Evolutionary conservation across 2,797 vertebrate genomes (phyloP), one percentile per base, ranked within the genome.

Genomic region (Furcifer pardalis): DNA sequence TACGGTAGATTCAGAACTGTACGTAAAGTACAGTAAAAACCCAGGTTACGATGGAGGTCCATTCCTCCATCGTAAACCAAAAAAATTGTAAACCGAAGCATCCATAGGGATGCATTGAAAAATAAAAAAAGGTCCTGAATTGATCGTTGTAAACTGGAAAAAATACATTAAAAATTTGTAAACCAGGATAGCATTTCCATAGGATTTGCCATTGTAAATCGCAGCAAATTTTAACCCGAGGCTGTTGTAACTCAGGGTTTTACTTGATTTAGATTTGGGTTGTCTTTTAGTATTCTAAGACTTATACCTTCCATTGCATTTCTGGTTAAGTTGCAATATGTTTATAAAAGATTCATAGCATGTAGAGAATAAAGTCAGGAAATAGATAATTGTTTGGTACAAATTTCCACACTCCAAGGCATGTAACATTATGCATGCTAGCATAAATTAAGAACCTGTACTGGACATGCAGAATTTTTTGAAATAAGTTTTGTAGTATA

Each of bases 301-400:
- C 79, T 37, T 76, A 88, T 35, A 77, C 49, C 52, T 76, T 46
- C 62, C 80, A 72, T 76, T 89, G 13, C 66, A 85, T 71, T 85
- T 68, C 74, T 90, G 89, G 52, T 5, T 62, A 83, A 90, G 80
- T 42, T 81, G 80, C 84, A 83, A 27, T 0, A 0, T 1, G 37
- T 82, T 87, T 88, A 46, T 85, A 74, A 89, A 88, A 83, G 84
- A 15, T 84, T 88, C 79, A 2, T 74, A 69, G 81, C 81, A 65
- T 23, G 86, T 32, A 78, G 10, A 87, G 37, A 84, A 46, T 84
- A 75, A 86, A 79, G 82, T 84, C 63, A 49, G 71, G 82, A 49
- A 65, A 40, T 59, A 66, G 76, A 65, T 85, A 83, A 30, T 85
- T 25, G 85, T 2, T n/a, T 84, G 46, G 19, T 82, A 12, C n/a